Conservation (phyloP, 2,888 invertebrate genomes). For the Nymphalis polychloros region DNA sequence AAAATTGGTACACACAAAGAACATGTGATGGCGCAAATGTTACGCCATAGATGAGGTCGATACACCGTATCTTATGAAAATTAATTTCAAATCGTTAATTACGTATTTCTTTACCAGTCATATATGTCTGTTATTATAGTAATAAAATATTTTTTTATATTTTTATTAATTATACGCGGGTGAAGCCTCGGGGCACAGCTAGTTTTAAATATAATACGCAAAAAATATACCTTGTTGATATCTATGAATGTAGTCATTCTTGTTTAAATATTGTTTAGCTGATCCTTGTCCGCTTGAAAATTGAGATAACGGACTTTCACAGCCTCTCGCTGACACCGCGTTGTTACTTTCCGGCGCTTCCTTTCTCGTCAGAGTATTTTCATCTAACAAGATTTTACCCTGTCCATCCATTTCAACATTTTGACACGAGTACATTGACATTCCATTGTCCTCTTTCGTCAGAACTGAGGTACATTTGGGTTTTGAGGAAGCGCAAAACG, state of each 20-base stretch:
- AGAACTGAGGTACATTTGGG: slow-evolving; percentile 59
- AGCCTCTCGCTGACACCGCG: slow-evolving; percentile 41
- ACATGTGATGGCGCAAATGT: no score
- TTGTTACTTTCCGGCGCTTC: slow-evolving; percentile 41
- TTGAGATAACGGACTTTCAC: slow-evolving; percentile 55
- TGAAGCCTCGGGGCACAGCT: no score
- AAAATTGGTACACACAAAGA: no score
- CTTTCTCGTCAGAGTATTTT: slow-evolving; percentile 59
- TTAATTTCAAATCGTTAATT: no score
- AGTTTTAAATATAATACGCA: neutral
- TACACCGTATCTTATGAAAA: no score
- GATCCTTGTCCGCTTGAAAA: slow-evolving; percentile 51
- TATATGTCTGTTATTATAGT: no score
- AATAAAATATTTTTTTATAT: no score
- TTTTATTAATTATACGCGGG: no score
- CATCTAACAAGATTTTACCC: slow-evolving; percentile 71
- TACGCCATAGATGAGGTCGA: no score
- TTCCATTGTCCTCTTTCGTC: slow-evolving; percentile 68
- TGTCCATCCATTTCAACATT: slow-evolving; percentile 75
- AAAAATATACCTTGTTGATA: slow-evolving; percentile 37
- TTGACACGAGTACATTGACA: slow-evolving; percentile 73
- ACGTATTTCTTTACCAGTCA: no score
- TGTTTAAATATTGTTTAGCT: slow-evolving; percentile 31
- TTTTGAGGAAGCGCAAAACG: slow-evolving; percentile 63
- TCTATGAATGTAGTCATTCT: slow-evolving; percentile 30